Conservation (phyloP, 1,140 invertebrate genomes). For the Euschistus heros region DNA sequence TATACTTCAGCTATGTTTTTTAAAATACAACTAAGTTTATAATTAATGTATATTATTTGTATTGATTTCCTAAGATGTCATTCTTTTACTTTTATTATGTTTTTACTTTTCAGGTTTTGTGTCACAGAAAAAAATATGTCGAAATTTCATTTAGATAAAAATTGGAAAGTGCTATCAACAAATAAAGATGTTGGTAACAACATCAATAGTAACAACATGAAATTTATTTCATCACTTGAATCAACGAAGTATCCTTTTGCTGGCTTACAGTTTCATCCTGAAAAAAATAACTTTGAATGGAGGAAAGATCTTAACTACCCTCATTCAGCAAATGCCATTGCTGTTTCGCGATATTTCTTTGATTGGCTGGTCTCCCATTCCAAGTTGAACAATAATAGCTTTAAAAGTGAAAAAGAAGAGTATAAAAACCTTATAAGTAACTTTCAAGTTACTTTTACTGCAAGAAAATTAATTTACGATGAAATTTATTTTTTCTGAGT, state of each 20-base stretch:
- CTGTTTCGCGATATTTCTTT: not conserved
- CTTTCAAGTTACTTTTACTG: no score
- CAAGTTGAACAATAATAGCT: not conserved
- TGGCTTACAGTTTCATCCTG: conserved; percentile 81
- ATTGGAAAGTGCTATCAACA: conserved; percentile 56
- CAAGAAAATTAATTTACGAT: no score
- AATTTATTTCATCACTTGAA: conserved; percentile 59
- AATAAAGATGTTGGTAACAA: conserved; percentile 47
- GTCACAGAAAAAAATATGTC: no score
- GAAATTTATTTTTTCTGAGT: no score
- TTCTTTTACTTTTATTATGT: no score
- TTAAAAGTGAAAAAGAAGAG: no score
- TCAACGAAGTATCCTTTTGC: conserved; percentile 63
- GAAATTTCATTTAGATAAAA: not conserved
- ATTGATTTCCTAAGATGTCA: no score
- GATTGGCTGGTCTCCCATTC: not conserved
- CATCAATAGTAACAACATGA: conserved; percentile 45
- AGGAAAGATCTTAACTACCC: conserved; percentile 28
- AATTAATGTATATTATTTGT: no score
- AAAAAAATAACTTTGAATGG: conserved; percentile 80
- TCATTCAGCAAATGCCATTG: not conserved
- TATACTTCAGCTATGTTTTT: no score
- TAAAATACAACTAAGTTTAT: no score
- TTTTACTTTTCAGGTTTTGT: no score
- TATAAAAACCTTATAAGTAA: no score